These are phyloP conservation scores for Phalera bucephala DNA, from an alignment of 2,888 invertebrate species.

Conservation along the genomic window DNA sequence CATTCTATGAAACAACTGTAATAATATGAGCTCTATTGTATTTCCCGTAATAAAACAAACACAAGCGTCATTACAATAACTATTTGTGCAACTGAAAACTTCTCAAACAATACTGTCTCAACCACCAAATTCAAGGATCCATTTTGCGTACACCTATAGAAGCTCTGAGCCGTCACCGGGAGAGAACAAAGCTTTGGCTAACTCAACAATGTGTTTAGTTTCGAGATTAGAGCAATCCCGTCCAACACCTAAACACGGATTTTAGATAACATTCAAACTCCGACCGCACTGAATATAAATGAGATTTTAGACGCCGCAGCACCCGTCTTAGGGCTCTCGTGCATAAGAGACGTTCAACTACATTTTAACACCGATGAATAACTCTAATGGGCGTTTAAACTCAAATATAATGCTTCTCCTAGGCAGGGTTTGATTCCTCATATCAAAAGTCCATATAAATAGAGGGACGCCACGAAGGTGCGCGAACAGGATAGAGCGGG, in stretches of 20 bases:
- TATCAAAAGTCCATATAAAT: neutral
- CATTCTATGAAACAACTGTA: conserved; percentile 21
- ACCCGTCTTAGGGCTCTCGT: conserved; percentile 69
- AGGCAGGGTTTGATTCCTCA: neutral
- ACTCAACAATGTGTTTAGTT: conserved; percentile 81
- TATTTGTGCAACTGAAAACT: conserved; percentile 35
- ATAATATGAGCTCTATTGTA: conserved; percentile 25
- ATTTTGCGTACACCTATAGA: conserved; percentile 48
- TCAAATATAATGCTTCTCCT: conserved; percentile 26
- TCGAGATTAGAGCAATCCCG: conserved; percentile 78
- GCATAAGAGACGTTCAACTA: conserved; percentile 67
- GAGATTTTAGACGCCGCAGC: conserved; percentile 73
- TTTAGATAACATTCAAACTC: conserved; percentile 82
- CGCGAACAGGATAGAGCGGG: conserved; percentile 36
- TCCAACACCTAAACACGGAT: conserved; percentile 82
- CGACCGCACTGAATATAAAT: conserved; percentile 81
- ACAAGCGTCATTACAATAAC: conserved; percentile 30
- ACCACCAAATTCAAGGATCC: conserved; percentile 43
- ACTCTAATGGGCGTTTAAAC: conserved; percentile 56
- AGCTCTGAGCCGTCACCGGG: conserved; percentile 45
- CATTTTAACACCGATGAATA: conserved; percentile 58
- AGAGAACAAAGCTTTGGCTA: conserved; percentile 71
- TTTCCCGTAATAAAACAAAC: conserved; percentile 30
- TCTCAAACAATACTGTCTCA: conserved; percentile 30
- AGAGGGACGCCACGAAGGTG: conserved; percentile 1